These are phyloP conservation scores for Heterochromis multidens DNA, from an alignment of 2,113 vertebrate species.

Conservation along the genomic window DNA sequence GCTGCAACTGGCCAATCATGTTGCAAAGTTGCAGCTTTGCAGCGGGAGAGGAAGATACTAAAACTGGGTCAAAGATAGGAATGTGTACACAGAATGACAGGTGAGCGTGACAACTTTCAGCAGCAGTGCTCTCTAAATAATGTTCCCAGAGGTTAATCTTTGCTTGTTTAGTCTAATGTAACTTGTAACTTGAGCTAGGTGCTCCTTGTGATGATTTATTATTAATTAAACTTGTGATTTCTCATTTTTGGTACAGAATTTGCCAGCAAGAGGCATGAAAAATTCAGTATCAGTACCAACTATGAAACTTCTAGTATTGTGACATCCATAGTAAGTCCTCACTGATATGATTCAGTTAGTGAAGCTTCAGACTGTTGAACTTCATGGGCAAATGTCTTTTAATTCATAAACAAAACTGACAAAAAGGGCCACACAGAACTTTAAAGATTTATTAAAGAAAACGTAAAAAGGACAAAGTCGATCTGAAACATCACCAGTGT, in stretches of 20 bases:
- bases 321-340: neutral
- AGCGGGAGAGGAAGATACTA: no score
- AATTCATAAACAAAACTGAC: neutral
- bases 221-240: neutral
- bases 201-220: neutral
- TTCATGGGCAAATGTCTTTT: neutral
- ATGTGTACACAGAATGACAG: neutral
- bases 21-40: no score
- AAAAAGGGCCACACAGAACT: neutral
- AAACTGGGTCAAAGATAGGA: no score
- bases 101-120: neutral
- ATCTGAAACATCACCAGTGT: neutral
- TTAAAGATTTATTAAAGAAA: conserved; percentile 27
- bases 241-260: no score
- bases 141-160: neutral
- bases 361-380: neutral
- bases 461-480: neutral
- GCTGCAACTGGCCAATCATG: no score
- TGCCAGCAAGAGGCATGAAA: neutral
- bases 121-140: neutral
- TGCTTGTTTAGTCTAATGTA: neutral
- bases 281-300: neutral
- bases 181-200: neutral
- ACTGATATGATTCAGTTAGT: neutral
- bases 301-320: no score